These are phyloP conservation scores for Meandrina meandrites DNA, from an alignment of 92 coral and sea anemone genomes.

Conservation along the genomic window DNA sequence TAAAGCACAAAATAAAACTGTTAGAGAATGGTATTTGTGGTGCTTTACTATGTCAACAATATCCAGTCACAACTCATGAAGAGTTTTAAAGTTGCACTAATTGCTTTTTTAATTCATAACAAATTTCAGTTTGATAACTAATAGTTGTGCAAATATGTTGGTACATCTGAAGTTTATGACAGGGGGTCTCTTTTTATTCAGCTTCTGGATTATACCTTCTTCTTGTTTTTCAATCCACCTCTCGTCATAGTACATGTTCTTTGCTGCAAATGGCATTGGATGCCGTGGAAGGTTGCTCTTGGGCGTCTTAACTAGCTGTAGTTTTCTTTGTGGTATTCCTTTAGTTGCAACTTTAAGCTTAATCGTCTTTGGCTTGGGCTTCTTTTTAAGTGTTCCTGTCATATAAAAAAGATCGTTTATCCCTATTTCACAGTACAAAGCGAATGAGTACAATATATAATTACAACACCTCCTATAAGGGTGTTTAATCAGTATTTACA, in stretches of 20 bases:
- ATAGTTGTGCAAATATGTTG: no score
- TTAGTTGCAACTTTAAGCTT: slow-evolving; percentile 83
- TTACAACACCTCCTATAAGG: no score
- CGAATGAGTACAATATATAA: not conserved
- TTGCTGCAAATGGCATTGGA: slow-evolving; percentile 97
- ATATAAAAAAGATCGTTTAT: not conserved
- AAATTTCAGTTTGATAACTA: no score
- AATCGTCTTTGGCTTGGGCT: slow-evolving; percentile 68
- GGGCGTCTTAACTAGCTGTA: slow-evolving; percentile 78
- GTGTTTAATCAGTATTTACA: no score
- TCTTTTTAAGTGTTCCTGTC: slow-evolving; percentile 16
- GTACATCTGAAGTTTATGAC: no score
- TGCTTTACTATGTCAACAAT: no score
- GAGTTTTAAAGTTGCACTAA: no score
- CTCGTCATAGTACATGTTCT: slow-evolving; percentile 98
- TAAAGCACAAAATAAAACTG: not conserved
- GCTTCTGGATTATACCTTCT: slow-evolving; percentile 57
- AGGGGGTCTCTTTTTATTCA: no score
- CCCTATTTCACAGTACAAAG: not conserved
- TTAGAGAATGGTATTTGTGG: not conserved
- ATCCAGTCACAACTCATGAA: no score
- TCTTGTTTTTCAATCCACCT: slow-evolving; percentile 98
- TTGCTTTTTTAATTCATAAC: no score
- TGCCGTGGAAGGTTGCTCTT: slow-evolving; percentile 90
- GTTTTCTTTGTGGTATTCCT: slow-evolving; percentile 89